Base-by-base conservation (phyloP, 2,113 vertebrate genomes). In the Nothocercus nigrocapillus region DNA sequence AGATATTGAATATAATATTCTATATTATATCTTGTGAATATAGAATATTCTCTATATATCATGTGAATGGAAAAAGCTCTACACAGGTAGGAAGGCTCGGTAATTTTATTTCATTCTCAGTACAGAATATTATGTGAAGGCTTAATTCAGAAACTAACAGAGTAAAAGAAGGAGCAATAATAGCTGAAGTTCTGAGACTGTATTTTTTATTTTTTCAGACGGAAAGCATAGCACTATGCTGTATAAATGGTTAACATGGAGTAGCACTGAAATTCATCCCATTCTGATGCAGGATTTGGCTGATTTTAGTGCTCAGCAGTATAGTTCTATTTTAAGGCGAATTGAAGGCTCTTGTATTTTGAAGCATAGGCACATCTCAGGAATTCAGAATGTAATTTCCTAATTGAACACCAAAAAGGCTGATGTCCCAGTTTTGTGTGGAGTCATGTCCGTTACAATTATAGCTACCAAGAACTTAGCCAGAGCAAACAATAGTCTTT, bases 241-340 rank as follows among this genome's bases (percentile, higher is more conserved):
- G 25, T 93, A 80, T 47, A 85, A 74, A 89, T 1, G 1, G 63
- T 82, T 82, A 87, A 68, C 84, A 72, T 86, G 83, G 92, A 58
- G 34, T 82, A 90, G 70, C 73, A 61, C 64, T 77, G 72, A 82
- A 94, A 91, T 54, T 28, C 68, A 63, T 85, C 59, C 78, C 21
- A 45, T 88, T 88, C n/a, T 77, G 63, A 32, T 28, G 47, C 51
- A 87, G 84, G 73, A 53, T 92, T 36, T 27, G 72, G 77, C 61
- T 66, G 53, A 30, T 66, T 69, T 84, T 84, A 87, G 28, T 82
- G 38, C 82, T 93, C 42, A 82, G 63, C 79, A 58, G 21, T 87
- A 27, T 16, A 80, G 62, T 82, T 94, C 64, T 88, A 42, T 90
- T 93, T 90, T 85, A 61, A 89, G 78, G 61, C 75, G 67, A 69